These are phyloP conservation scores for Pelodiscus sinensis DNA, from an alignment of 2,113 vertebrate species.

Conservation along the genomic window DNA sequence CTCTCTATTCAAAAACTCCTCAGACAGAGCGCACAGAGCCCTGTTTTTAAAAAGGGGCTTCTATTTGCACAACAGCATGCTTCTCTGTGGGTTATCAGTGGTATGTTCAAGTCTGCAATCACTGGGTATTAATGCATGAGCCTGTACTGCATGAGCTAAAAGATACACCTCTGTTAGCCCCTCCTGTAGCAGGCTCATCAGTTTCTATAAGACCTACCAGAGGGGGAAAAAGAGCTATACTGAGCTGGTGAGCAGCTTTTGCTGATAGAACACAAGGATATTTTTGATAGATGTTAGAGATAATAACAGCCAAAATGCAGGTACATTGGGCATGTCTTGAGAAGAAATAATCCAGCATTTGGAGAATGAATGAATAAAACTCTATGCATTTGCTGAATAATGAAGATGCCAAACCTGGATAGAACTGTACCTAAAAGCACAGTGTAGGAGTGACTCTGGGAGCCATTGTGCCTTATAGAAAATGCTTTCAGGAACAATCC, in stretches of 20 bases:
- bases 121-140: fast-evolving
- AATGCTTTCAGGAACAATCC: background rate
- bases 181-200: background rate
- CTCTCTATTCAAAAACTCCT: background rate
- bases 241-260: fast-evolving
- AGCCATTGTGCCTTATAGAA: background rate
- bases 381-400: background rate
- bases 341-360: background rate
- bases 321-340: background rate
- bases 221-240: fast-evolving
- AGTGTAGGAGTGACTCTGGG: background rate
- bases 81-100: background rate
- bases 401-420: background rate
- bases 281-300: background rate
- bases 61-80: background rate
- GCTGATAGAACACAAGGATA: fast-evolving
- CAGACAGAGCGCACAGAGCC: background rate
- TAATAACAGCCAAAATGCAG: background rate
- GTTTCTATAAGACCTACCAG: fast-evolving
- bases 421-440: background rate
- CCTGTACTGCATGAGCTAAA: background rate
- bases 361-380: background rate
- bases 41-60: background rate
- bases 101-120: fast-evolving
- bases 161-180: background rate